Evolutionary conservation across 2,888 invertebrate genomes (phyloP).

Genomic region (Eupithecia tripunctaria): DNA sequence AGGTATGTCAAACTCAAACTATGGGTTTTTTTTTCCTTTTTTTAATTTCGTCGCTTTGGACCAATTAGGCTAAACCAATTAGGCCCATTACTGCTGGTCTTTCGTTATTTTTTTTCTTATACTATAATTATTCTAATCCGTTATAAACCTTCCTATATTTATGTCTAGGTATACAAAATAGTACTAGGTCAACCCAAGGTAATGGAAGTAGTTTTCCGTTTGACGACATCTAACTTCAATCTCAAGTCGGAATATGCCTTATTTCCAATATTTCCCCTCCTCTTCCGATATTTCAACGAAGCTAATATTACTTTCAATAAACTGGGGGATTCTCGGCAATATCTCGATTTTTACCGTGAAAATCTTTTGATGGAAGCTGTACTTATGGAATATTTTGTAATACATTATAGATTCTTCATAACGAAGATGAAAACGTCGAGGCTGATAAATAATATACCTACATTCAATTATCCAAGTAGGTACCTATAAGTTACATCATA

Average conservation of each 20-base stretch:
- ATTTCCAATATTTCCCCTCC: conserved; percentile 46
- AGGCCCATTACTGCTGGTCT: no score
- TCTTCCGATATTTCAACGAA: conserved; percentile 51
- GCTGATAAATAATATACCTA: not conserved
- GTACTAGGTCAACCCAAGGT: not conserved
- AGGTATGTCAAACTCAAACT: no score
- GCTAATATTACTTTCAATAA: conserved; percentile 52
- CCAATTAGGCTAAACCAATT: no score
- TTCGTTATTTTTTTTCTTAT: no score
- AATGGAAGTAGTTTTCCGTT: conserved; percentile 20
- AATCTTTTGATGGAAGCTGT: conserved; percentile 22
- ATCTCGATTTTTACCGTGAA: conserved; percentile 45
- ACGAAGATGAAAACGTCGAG: not conserved
- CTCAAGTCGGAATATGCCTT: conserved; percentile 43
- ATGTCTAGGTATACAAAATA: not conserved
- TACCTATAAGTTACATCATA: conserved; percentile 2
- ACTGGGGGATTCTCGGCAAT: conserved; percentile 46
- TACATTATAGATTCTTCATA: not conserved
- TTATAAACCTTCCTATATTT: no score
- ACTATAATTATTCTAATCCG: no score
- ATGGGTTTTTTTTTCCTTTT: no score
- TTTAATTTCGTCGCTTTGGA: no score
- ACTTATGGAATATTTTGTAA: not conserved
- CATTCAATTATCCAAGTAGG: conserved; percentile 2
- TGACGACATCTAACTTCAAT: conserved; percentile 47